Percentiles rank a stretch among this genome's conserved stretches.
These are phyloP conservation scores for Psittacula derbiana DNA, from an alignment of 2,797 vertebrate genomes.

Conservation along the genomic window DNA sequence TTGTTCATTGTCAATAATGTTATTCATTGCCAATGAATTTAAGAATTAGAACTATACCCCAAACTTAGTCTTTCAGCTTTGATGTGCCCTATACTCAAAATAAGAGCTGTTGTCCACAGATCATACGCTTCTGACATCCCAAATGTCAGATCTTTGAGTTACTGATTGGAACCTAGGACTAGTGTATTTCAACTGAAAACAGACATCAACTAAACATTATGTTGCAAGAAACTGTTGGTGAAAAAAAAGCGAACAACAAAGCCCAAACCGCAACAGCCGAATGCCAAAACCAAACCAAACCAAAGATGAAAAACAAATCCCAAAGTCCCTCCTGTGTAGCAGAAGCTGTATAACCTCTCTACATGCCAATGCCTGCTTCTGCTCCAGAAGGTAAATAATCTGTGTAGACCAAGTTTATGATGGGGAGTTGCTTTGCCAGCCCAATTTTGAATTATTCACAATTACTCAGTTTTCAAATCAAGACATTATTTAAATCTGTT, in stretches of 20 bases:
- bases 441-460: background rate
- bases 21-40: background rate
- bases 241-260: accelerated
- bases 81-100: background rate
- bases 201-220: background rate
- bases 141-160: background rate
- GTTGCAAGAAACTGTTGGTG: background rate
- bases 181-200: background rate
- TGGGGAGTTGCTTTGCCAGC: background rate
- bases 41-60: background rate
- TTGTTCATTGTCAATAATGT: background rate
- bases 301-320: background rate
- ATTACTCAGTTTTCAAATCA: background rate
- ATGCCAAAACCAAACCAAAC: background rate
- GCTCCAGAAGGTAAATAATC: background rate
- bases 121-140: background rate
- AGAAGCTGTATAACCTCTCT: background rate
- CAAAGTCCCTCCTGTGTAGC: background rate
- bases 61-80: background rate
- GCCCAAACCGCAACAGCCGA: background rate
- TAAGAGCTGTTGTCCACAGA: background rate
- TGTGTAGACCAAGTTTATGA: background rate
- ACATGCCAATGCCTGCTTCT: background rate
- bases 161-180: background rate
- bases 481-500: background rate